These are phyloP conservation scores for Protaetia brevitarsis DNA, from an alignment of 1,140 invertebrate genomes.

Conservation along the genomic window DNA sequence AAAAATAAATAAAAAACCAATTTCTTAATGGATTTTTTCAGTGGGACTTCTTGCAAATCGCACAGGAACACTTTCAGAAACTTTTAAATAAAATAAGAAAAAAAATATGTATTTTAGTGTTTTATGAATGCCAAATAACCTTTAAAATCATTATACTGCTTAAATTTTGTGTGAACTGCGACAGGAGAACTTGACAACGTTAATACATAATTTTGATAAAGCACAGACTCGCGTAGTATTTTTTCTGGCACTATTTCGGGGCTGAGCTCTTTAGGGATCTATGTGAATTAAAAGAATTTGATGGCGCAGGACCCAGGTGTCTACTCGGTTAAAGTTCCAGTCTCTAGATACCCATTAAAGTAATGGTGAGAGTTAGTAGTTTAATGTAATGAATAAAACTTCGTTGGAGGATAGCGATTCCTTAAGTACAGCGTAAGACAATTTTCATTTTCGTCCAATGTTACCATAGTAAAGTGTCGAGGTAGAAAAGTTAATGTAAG, in stretches of 20 bases:
- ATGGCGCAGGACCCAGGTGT: neutral
- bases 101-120: too few species aligned
- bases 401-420: neutral
- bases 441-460: constrained; percentile 18
- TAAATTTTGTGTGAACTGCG: too few species aligned
- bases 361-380: constrained; percentile 8
- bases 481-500: neutral
- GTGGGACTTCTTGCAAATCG: too few species aligned
- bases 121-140: too few species aligned
- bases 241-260: neutral
- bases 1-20: too few species aligned
- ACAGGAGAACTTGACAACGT: too few species aligned
- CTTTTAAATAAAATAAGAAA: too few species aligned
- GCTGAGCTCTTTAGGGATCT: neutral
- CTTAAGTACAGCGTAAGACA: neutral
- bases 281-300: constrained; percentile 14
- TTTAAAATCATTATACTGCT: too few species aligned
- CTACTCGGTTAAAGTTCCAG: neutral
- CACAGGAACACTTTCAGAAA: too few species aligned
- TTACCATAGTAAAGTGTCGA: neutral
- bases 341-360: neutral
- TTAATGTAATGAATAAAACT: constrained; percentile 14
- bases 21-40: too few species aligned
- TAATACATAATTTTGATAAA: too few species aligned
- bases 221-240: too few species aligned